Base-by-base conservation (phyloP, 2,797 vertebrate species). In the Urosaurus nigricauda region DNA sequence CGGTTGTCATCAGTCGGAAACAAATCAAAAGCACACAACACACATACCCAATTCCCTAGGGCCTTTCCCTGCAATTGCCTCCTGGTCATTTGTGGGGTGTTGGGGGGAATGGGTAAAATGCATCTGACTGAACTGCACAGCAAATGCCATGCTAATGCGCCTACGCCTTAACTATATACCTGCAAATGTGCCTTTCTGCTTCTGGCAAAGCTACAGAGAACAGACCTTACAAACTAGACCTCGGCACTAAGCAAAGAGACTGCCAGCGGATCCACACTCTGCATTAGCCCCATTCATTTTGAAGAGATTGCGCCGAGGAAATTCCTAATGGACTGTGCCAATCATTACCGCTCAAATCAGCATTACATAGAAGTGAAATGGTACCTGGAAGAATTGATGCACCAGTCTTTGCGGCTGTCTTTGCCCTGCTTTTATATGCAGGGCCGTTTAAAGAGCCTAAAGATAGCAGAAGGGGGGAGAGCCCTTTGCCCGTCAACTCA, bases 401-500 rank as follows among this genome's bases (percentile, higher is more conserved):
- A n/a, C 29, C 29, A 70, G 11, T 47, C 1, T 21, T 7, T 68
- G 21, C n/a, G 40, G 47, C 43, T 65, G 74, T 79, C 14, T 60
- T 53, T 68, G 26, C 0, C 0, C 51, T 5, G 14, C 4, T 88
- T 91, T 75, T 29, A 84, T 87, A 90, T 4, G 40, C 87, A 29
- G 40, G 8, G 19, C 14, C 75, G 65, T 56, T 89, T 90, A 53
- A 71, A 21, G 43, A 80, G 43, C 65, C 29, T 56, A 85, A 77
- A 81, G 29, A 19, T 29, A 7, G 40, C 40, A 37, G 0, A 0
- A 16, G 79, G 63, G 63, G 80, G 88, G 87, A 84, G 84, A 7
- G 14, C 8, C 3, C 51, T 51, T 73, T 87, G 17, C 3, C 0
- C 1, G 16, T 81, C 91, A 79, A 56, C 16, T 19, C 81, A 60